phyloP scores from a whole-genome alignment of 1,140 invertebrate genomes.

The Aphis gossypii region DNA sequence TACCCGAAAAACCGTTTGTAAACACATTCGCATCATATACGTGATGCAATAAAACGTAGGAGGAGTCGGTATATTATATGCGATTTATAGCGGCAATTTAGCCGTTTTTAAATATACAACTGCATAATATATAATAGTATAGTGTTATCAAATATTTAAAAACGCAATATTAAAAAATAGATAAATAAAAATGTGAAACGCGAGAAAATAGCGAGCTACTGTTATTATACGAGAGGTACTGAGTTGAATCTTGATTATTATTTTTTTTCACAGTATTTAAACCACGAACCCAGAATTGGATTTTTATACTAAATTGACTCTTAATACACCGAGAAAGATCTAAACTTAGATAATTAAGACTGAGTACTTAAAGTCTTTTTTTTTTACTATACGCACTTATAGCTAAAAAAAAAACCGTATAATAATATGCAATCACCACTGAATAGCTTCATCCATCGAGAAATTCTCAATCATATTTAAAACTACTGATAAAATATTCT shows the following conservation, averaged over 20 bases:
- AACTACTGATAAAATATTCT: background rate
- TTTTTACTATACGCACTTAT: too few species aligned
- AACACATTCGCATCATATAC: background rate
- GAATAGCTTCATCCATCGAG: background rate
- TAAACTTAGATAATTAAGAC: background rate
- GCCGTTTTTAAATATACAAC: background rate
- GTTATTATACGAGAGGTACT: background rate
- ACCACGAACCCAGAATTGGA: background rate
- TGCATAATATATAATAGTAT: background rate
- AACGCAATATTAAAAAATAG: background rate
- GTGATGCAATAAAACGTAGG: background rate
- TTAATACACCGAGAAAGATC: background rate
- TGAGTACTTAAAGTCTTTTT: too few species aligned
- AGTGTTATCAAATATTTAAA: background rate
- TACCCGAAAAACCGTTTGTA: background rate
- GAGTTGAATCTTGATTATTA: background rate
- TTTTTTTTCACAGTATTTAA: background rate
- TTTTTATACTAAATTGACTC: background rate
- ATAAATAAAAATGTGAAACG: background rate
- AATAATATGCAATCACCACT: too few species aligned
- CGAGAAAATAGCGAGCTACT: background rate
- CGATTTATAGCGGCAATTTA: background rate
- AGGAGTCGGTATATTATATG: background rate
- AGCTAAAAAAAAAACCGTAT: too few species aligned
- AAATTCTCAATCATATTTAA: background rate